Evolutionary conservation across 1,140 invertebrate genomes (phyloP), one percentile per base, ranked within the genome.

Genomic region (Panagrolaimus sp.): DNA sequence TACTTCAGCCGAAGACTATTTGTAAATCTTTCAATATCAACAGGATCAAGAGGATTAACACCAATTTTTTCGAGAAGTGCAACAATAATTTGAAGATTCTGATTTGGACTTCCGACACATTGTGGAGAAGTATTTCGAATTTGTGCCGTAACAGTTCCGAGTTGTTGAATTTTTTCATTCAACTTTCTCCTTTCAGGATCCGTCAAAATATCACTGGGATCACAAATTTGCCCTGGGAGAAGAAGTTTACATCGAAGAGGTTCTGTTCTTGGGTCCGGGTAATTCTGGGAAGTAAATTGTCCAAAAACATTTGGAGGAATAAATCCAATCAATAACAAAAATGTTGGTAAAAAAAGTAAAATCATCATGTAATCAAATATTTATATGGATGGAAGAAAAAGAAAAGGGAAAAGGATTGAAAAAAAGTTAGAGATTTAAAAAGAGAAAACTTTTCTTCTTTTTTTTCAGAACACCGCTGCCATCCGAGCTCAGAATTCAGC

Each of bases 241-340:
- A 77, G 46, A 26, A 76, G 38, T 21, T 71, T 65, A 63, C 79
- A 83, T 0, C 64, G 32, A n/a, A 75, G 58, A 43, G 76, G 76
- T 47, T 77, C 76, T 15, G 69, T 63, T 43, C 76, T 58, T 17
- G 79, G 76, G 68, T 83, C 77, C 6, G 82, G 77, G 47, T 79
- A 81, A 3, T 76, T 82, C 67, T 81, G 79, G 2, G 79, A 74
- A 32, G 55, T 83, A 72, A 65, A 83, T 63, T 83, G 78, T 10
- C 70, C 58, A 43, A 12, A 14, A 12, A 58, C 17, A 26, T 21
- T n/a, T 28, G 28, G 10, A 58, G 10, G 10, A 58, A 52, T 52
- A 24, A 28, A 21, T 1, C 15, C 15, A 21, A 58, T 26, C 28
- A 58, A 58, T 2, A 58, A 24, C 1, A 21, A 12, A 28, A 38